Percentiles rank a stretch among this genome's conserved stretches.
Evolutionary conservation across 2,888 invertebrate genomes (phyloP).

Genomic region (Leistus spinibarbis): DNA sequence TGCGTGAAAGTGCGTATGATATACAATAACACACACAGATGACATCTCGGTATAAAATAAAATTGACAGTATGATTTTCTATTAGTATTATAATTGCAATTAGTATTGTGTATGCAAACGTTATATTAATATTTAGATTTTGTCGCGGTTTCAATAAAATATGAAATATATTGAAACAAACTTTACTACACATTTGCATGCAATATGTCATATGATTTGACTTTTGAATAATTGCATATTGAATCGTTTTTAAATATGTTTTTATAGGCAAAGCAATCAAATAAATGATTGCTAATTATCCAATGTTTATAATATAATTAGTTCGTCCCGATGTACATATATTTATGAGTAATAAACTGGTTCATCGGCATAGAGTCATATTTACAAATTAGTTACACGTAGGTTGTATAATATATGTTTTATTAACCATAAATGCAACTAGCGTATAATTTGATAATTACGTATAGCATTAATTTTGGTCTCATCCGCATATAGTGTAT

Average conservation of each 20-base stretch:
- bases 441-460: slow-evolving; percentile 18
- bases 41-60: too few relatives aligned
- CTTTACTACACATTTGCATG: too few relatives aligned
- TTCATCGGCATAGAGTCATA: background rate
- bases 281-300: background rate
- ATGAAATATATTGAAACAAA: too few relatives aligned
- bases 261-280: background rate
- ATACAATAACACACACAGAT: too few relatives aligned
- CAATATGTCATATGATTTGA: too few relatives aligned
- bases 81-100: too few relatives aligned
- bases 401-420: slow-evolving; percentile 2
- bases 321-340: background rate
- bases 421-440: slow-evolving; percentile 17
- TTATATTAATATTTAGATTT: too few relatives aligned
- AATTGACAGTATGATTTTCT: too few relatives aligned
- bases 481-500: background rate
- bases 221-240: background rate
- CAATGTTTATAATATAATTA: slow-evolving; percentile 7
- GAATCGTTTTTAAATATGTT: background rate
- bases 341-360: background rate
- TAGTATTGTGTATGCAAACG: too few relatives aligned
- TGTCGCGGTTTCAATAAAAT: too few relatives aligned
- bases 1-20: too few relatives aligned
- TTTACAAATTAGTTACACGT: slow-evolving; percentile 19
- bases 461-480: slow-evolving; percentile 15